Percentiles rank a stretch among this genome's conserved stretches.
phyloP scores from a whole-genome alignment of 2,113 vertebrate species.

The Balaenoptera acutorostrata region DNA sequence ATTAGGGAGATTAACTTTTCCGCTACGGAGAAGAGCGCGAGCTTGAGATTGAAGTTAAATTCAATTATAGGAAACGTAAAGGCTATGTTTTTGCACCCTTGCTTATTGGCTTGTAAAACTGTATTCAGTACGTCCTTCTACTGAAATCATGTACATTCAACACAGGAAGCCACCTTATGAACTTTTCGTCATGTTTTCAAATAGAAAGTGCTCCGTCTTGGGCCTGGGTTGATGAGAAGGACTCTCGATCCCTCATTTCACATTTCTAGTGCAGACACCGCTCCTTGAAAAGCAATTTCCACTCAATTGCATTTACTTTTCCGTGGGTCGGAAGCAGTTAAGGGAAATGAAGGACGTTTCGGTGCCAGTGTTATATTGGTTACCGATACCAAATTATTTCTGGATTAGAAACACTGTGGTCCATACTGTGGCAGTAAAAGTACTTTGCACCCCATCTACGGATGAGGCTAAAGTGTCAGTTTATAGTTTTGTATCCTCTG shows the following conservation, averaged over 20 bases:
- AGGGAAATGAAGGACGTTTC: constrained; percentile 51
- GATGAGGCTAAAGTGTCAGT: constrained; percentile 15
- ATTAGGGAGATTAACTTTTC: not conserved
- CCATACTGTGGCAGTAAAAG: constrained; percentile 13
- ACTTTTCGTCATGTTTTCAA: not conserved
- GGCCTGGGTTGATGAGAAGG: not conserved
- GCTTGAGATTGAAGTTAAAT: not conserved
- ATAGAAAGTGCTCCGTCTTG: not conserved
- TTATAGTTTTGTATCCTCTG: constrained; percentile 34
- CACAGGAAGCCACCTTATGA: not conserved
- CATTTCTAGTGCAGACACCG: not conserved
- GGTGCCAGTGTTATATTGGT: constrained; percentile 13
- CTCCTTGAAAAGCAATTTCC: constrained; percentile 49
- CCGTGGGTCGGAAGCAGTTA: constrained; percentile 6
- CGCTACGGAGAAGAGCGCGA: not conserved
- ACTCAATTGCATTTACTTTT: constrained; percentile 47
- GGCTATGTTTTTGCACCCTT: not conserved
- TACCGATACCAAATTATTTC: constrained; percentile 48
- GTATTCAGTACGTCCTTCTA: not conserved
- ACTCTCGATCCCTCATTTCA: not conserved
- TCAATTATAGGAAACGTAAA: not conserved
- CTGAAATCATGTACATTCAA: not conserved
- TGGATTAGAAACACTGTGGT: constrained; percentile 26
- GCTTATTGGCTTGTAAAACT: not conserved
- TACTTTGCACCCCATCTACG: not conserved